These are phyloP conservation scores for Oreotrochilus melanogaster DNA, from an alignment of 2,113 vertebrate species.

Conservation along the genomic window DNA sequence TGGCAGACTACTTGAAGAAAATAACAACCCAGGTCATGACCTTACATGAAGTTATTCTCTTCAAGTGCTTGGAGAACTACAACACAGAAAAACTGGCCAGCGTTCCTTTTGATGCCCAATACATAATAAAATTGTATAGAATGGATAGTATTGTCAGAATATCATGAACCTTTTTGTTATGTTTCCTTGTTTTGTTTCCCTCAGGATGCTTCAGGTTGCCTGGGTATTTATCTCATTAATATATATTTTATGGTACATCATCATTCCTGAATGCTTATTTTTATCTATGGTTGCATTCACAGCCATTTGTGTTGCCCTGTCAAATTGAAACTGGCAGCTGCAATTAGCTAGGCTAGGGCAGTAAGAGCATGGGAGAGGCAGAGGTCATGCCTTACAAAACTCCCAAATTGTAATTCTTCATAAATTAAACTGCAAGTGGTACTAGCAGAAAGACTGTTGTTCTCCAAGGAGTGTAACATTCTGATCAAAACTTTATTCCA, in stretches of 20 bases:
- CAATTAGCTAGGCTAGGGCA: not conserved
- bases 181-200: not conserved
- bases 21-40: not conserved
- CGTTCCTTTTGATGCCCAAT: not conserved
- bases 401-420: not conserved
- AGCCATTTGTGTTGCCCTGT: not conserved
- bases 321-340: not conserved
- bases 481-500: not conserved
- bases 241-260: not conserved
- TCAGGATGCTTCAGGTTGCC: not conserved
- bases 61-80: not conserved
- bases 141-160: not conserved
- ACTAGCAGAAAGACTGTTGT: not conserved
- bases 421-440: not conserved
- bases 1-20: not conserved
- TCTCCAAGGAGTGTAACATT: not conserved
- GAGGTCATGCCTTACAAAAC: not conserved
- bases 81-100: not conserved
- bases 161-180: not conserved
- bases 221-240: not conserved
- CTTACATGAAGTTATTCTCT: not conserved
- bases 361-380: not conserved
- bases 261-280: not conserved
- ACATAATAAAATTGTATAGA: not conserved
- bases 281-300: not conserved